Evolutionary conservation across 2,797 vertebrate species (phyloP).

Genomic region (Crocidura indochinensis): DNA sequence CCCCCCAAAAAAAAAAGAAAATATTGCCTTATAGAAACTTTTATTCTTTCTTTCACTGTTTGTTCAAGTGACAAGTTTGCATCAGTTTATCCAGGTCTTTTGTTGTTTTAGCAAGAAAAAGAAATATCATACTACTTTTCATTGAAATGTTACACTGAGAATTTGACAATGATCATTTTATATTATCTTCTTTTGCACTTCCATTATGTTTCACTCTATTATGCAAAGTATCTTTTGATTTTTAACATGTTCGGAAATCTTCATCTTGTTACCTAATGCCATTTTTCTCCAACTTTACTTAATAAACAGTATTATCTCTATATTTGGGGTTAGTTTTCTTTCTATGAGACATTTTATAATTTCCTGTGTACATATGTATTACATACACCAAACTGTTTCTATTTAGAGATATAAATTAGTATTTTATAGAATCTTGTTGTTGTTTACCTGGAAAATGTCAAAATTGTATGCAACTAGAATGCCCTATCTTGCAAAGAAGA

Average conservation of each 20-base stretch:
- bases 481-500: not conserved
- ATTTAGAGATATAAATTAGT: not conserved
- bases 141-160: not conserved
- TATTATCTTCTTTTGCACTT: not conserved
- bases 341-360: not conserved
- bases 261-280: not conserved
- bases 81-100: not conserved
- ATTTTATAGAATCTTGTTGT: not conserved
- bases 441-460: not conserved
- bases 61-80: not conserved
- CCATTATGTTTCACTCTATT: not conserved
- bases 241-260: not conserved
- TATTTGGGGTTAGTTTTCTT: not conserved
- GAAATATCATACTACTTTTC: accelerated
- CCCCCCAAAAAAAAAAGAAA: too few species aligned
- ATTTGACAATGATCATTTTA: not conserved
- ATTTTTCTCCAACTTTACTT: not conserved
- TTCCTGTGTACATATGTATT: not conserved
- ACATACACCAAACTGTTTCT: not conserved
- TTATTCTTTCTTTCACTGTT: too few species aligned
- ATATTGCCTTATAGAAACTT: too few species aligned
- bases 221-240: not conserved
- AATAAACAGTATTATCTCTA: not conserved
- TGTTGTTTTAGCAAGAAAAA: not conserved
- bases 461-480: not conserved